Evolutionary conservation across 2,113 vertebrate species (phyloP).

Genomic region (Columba livia): DNA sequence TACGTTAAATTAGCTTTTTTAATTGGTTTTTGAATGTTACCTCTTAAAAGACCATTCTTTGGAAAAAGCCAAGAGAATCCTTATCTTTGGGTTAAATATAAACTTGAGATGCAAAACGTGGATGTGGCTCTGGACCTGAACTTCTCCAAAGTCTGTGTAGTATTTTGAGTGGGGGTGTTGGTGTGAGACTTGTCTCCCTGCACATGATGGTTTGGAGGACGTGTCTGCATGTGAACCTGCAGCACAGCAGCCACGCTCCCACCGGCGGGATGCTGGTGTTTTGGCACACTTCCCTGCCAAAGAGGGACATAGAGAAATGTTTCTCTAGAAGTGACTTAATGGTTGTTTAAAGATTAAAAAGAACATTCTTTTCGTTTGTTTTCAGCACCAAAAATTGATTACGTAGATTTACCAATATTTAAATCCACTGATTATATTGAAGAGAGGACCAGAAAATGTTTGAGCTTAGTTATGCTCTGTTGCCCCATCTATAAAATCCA

Average conservation of each 20-base stretch:
- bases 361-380: not conserved
- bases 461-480: not conserved
- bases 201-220: not conserved
- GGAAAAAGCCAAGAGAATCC: constrained; percentile 72
- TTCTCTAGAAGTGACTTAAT: not conserved
- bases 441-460: not conserved
- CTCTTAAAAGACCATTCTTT: constrained; percentile 71
- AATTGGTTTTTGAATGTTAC: constrained; percentile 74
- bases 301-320: not conserved
- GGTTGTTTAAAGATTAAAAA: not conserved
- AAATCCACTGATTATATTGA: not conserved
- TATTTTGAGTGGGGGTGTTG: not conserved
- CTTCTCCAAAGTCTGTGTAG: not conserved
- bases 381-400: not conserved
- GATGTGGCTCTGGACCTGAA: constrained; percentile 10
- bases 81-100: constrained; percentile 31
- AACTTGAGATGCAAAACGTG: constrained; percentile 17
- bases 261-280: constrained; percentile 18
- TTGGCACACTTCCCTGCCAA: constrained; percentile 52
- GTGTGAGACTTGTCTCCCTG: not conserved
- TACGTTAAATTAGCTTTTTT: constrained; percentile 79
- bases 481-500: not conserved
- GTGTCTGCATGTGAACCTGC: constrained; percentile 9
- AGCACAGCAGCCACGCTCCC: constrained; percentile 49
- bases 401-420: not conserved